Evolutionary conservation across 2,888 invertebrate genomes (phyloP), one percentile per base, ranked within the genome.

Genomic region (Ferdinandea cuprea): DNA sequence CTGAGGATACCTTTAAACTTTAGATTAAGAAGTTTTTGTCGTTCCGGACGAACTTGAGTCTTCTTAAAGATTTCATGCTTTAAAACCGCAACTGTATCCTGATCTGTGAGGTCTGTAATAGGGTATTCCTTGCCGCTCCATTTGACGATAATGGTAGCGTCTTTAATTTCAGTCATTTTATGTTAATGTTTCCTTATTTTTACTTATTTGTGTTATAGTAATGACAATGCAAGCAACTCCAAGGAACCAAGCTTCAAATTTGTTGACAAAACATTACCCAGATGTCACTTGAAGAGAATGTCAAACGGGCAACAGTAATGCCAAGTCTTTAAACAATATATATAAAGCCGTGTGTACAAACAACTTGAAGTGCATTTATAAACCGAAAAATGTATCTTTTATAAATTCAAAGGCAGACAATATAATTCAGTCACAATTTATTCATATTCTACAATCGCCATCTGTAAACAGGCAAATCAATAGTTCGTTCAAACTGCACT

Each of bases 101-200:
- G 94, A 78, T 94, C 94, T 11, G 94, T 93, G 81, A 98, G 92
- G 89, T 95, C 94, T 50, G 92, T 86, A n/a, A 98, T 94, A 86
- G 94, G 94, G 89, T 94, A 97, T 90, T 98, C 98, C 88, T 97
- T 96, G 59, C 97, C 97, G 90, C 95, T 96, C 98, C 98, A 99
- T 93, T 98, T 98, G 6, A 98, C 95, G 86, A 94, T 93, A 83
- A 98, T 91, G 87, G 92, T 92, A 35, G 92, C 86, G 83, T 87
- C 87, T 74, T 87, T 87, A 44, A 86, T 65, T 61, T 87, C 86
- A n/a, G 84, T 85, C 87, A 87, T 86, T 42, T 40, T 84, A n/a
- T 74, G 17, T 15, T 6, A 40, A 9, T 35, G 1, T 35, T 35
- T 54, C 1, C n/a, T 59, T 17, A 1, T 44, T 17, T 19, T 46